These are phyloP conservation scores for Caenorhabditis sp. DNA, from an alignment of 2,888 invertebrate genomes.

Conservation along the genomic window DNA sequence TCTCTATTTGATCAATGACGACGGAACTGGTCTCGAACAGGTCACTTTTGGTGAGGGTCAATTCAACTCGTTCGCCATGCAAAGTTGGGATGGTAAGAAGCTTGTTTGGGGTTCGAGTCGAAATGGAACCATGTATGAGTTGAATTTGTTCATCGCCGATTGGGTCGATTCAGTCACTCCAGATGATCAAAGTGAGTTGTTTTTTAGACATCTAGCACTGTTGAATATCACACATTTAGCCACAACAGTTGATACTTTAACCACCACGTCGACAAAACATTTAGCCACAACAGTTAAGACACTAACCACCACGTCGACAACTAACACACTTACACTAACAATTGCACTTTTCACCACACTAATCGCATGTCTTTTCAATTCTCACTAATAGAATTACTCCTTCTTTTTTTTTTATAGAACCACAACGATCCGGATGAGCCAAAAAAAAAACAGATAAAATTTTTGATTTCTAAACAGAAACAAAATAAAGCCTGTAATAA, in stretches of 20 bases:
- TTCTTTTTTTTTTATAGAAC: background rate
- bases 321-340: background rate
- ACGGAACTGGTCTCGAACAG: constrained; percentile 57
- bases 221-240: background rate
- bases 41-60: constrained; percentile 56
- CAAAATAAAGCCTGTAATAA: background rate
- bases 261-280: background rate
- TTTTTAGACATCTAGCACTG: too few species aligned
- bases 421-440: background rate
- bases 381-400: background rate
- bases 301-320: background rate
- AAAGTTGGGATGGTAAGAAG: constrained; percentile 61
- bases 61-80: constrained; percentile 68
- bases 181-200: too few species aligned
- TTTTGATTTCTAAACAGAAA: background rate
- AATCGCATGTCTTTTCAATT: background rate
- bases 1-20: constrained; percentile 60
- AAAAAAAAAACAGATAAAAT: background rate
- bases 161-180: constrained; percentile 60
- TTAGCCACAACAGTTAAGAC: background rate
- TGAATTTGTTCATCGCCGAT: constrained; percentile 66
- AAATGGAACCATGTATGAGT: constrained; percentile 52
- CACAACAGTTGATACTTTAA: background rate
- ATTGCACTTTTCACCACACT: background rate
- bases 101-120: constrained; percentile 57